Conservation (phyloP, 2,113 vertebrate genomes). For the Notothenia rossii region DNA sequence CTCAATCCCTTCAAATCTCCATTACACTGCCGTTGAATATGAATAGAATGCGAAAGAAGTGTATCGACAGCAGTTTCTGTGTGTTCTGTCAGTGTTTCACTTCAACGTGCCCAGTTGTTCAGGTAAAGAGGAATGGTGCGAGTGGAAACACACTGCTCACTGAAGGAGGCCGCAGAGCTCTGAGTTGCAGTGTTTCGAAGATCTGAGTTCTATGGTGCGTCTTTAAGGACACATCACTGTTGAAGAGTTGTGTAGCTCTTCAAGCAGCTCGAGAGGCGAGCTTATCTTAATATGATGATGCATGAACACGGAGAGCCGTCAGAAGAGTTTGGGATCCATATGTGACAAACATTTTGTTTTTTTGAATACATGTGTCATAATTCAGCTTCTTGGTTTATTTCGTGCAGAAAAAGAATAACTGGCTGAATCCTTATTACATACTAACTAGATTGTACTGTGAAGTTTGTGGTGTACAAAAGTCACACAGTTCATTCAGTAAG, state of each 20-base stretch:
- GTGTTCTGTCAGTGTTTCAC: constrained; percentile 22
- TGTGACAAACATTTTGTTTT: neutral
- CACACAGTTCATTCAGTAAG: neutral
- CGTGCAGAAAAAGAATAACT: neutral
- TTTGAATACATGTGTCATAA: neutral
- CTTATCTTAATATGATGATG: constrained; percentile 11
- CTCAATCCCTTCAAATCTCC: neutral
- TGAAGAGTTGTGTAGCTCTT: neutral
- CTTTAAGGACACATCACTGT: constrained; percentile 16
- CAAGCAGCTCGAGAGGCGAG: neutral
- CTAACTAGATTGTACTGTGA: neutral
- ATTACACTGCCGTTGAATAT: neutral
- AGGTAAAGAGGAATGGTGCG: constrained; percentile 43
- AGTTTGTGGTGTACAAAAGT: neutral
- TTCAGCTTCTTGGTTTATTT: neutral
- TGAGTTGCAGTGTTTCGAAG: constrained; percentile 12
- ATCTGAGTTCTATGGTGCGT: constrained; percentile 29
- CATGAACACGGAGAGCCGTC: neutral
- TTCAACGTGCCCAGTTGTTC: constrained; percentile 23
- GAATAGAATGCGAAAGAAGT: neutral
- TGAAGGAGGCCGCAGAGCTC: constrained; percentile 22
- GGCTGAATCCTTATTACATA: neutral
- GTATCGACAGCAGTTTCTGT: neutral
- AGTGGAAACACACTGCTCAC: constrained; percentile 25
- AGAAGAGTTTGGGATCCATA: neutral